Evolutionary conservation across 2,888 invertebrate species (phyloP).

Genomic region (Xylota sylvarum): DNA sequence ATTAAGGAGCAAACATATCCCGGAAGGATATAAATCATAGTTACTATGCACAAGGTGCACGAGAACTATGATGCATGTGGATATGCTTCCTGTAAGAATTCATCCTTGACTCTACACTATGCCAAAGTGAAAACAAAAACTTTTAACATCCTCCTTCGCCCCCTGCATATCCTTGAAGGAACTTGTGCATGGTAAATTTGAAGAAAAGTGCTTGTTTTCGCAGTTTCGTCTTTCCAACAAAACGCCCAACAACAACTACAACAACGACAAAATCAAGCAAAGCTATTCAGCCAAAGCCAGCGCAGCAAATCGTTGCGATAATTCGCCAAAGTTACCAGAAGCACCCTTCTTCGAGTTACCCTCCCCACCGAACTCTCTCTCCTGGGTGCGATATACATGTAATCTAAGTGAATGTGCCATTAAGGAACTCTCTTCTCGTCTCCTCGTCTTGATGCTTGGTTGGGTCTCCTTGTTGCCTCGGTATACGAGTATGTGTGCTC

Average conservation of each 20-base stretch:
- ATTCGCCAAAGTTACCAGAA: conserved; percentile 72
- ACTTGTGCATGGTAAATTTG: conserved; percentile 58
- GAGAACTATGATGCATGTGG: conserved; percentile 30
- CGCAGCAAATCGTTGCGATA: conserved; percentile 74
- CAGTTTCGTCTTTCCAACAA: conserved; percentile 38
- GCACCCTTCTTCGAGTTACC: conserved; percentile 1
- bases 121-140: conserved; percentile 58
- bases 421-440: conserved; percentile 54
- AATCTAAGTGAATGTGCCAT: conserved; percentile 75
- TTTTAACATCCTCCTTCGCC: conserved; percentile 14
- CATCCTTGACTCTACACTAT: conserved; percentile 55
- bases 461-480: too few species aligned
- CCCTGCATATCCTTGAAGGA: conserved; percentile 44
- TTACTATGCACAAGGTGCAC: conserved; percentile 52
- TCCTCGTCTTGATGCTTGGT: not conserved
- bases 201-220: conserved; percentile 72
- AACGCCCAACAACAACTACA: not conserved
- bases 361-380: not conserved
- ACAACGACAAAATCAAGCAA: conserved; percentile 31
- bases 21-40: conserved; percentile 71
- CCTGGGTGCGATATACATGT: conserved; percentile 70
- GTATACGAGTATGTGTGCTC: not conserved
- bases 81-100: conserved; percentile 44
- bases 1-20: conserved; percentile 25
- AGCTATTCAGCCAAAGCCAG: conserved; percentile 62